A percentile compares a stretch with the other conserved stretches of the same genome.
Evolutionary conservation across 1,140 invertebrate species (phyloP).

Genomic region (Papilio glaucus): DNA sequence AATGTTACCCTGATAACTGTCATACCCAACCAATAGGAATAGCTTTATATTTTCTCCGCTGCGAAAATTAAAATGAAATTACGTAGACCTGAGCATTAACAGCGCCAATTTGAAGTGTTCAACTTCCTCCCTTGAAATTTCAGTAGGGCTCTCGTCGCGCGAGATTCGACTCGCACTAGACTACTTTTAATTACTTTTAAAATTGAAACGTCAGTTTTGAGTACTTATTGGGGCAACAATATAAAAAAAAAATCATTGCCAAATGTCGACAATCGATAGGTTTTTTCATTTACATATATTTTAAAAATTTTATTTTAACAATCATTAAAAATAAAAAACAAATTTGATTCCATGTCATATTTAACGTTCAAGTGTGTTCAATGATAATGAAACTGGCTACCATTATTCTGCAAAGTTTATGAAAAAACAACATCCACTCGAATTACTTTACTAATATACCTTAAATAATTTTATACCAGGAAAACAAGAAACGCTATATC

Average conservation of each 20-base stretch:
- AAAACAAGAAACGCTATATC: slow-evolving; percentile 6
- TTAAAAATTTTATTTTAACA: no score
- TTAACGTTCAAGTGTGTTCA: no score
- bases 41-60: slow-evolving; percentile 4
- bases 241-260: slow-evolving; percentile 1
- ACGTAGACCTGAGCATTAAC: slow-evolving; percentile 33
- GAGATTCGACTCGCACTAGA: slow-evolving; percentile 38
- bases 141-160: slow-evolving; percentile 23
- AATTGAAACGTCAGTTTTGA: slow-evolving; percentile 34
- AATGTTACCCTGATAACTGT: no score
- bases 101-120: slow-evolving; percentile 37
- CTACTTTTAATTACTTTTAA: slow-evolving; percentile 38
- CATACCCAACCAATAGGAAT: no score
- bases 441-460: background rate
- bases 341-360: no score
- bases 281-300: background rate
- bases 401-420: background rate
- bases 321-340: no score
- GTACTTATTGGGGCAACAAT: slow-evolving; percentile 1
- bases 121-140: slow-evolving; percentile 37
- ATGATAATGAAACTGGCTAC: background rate
- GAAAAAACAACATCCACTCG: background rate
- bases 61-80: slow-evolving; percentile 26
- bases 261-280: background rate
- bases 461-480: background rate